Base-by-base conservation (phyloP, 2,113 vertebrate species). In the Platysteira castanea region DNA sequence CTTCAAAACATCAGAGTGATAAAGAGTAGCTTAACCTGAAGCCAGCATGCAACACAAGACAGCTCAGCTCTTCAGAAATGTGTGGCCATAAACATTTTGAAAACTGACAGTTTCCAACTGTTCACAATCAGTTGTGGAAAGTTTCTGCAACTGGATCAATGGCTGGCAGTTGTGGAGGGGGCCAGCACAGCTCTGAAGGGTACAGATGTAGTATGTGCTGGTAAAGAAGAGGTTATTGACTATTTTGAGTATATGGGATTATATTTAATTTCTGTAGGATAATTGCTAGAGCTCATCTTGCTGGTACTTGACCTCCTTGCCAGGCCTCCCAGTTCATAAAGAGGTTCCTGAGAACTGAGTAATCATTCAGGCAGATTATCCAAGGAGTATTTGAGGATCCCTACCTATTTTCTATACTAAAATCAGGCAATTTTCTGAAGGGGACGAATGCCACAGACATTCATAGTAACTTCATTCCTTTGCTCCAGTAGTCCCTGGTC, bases 1-100 rank as follows among this genome's bases (percentile, higher is more conserved):
- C 87, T 87, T 64, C 70, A 84, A 71, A 96, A 95, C 49, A 78
- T 87, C 81, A 87, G 44, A 75, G 44, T 1, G 16, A 87, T 87
- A 94, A 92, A 79, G n/a, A 73, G 92, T 47, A 87, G 59, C 64
- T 90, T 89, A 90, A 93, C 86, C 76, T 70, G 76, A 86, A 94
- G 87, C 77, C 89, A 94, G 84, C 41, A 54, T 15, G 57, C 52
- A 74, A 84, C 26, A 95, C 41, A 60, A 87, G 73, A 84, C 71
- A 77, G 68, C 30, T 75, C 56, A 78, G 71, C 77, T 88, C 86
- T 67, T 59, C 76, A 86, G 76, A 90, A 90, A 77, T 21, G 52
- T 63, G 64, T 5, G 22, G 50, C 56, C 60, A 74, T 64, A 86
- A 86, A 76, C 39, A 35, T 84, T 90, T 82, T 3, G 7, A 84